Conservation (phyloP, 2,888 invertebrate species). For the Therioaphis trifolii region DNA sequence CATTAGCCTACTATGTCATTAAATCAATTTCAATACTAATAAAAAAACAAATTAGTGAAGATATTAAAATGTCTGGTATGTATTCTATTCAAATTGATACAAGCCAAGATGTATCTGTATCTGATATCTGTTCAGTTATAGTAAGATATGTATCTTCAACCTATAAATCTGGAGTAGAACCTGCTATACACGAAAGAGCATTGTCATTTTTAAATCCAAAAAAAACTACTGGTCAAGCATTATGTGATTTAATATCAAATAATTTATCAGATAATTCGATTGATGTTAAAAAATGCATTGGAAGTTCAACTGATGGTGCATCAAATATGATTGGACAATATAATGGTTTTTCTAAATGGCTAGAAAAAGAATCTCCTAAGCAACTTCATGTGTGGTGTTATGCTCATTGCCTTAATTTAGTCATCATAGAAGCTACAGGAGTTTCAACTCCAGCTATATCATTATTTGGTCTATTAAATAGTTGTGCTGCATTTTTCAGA, state of each 20-base stretch:
- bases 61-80: slow-evolving; percentile 35
- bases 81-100: slow-evolving; percentile 46
- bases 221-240: slow-evolving; percentile 55
- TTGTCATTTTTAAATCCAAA: slow-evolving; percentile 48
- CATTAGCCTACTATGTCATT: background rate
- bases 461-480: slow-evolving; percentile 56
- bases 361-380: slow-evolving; percentile 53
- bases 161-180: background rate
- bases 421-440: slow-evolving; percentile 61
- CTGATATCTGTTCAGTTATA: slow-evolving; percentile 58
- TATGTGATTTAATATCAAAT: slow-evolving; percentile 56
- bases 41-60: slow-evolving; percentile 15
- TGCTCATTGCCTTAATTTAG: slow-evolving; percentile 64
- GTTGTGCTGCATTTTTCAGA: slow-evolving; percentile 30
- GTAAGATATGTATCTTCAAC: slow-evolving; percentile 59
- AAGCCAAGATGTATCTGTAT: slow-evolving; percentile 36
- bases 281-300: slow-evolving; percentile 63
- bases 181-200: slow-evolving; percentile 52
- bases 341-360: slow-evolving; percentile 63
- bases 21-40: background rate
- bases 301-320: slow-evolving; percentile 64
- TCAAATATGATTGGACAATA: slow-evolving; percentile 65
- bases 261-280: slow-evolving; percentile 38
- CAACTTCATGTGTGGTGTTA: slow-evolving; percentile 65
- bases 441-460: slow-evolving; percentile 43